These are phyloP conservation scores for Neosilurus mollespiculum DNA, from an alignment of 2,797 vertebrate species.

Conservation along the genomic window DNA sequence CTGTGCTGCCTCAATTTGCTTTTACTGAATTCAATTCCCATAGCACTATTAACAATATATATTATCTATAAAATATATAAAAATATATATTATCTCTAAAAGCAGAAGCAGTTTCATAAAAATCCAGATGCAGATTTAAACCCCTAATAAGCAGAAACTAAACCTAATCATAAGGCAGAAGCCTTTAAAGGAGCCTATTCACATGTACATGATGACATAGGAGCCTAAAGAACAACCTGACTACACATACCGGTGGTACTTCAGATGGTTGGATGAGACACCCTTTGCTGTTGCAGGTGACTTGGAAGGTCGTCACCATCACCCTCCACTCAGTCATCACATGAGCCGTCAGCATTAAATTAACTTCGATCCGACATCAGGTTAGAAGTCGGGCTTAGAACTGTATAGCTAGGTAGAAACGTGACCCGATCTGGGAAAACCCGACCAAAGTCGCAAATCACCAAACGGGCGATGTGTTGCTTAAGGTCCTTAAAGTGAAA, in stretches of 20 bases:
- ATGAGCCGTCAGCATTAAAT: background rate
- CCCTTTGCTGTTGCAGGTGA: background rate
- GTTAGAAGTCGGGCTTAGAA: background rate
- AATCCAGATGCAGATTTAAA: background rate
- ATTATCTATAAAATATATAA: too few relatives aligned
- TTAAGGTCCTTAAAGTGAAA: too few relatives aligned
- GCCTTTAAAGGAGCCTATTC: background rate
- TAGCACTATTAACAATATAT: background rate
- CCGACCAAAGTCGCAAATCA: too few relatives aligned
- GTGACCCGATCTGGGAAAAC: too few relatives aligned
- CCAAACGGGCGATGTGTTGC: too few relatives aligned
- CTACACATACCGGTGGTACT: background rate
- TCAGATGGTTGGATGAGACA: background rate
- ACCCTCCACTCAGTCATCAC: background rate
- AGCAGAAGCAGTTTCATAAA: background rate
- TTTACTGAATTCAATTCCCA: background rate
- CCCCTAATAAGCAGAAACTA: background rate
- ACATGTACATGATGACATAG: background rate
- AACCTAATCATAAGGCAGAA: background rate
- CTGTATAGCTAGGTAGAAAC: background rate
- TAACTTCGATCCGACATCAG: background rate
- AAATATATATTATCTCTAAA: background rate
- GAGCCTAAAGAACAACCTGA: background rate
- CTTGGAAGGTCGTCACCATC: background rate
- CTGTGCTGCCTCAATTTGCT: background rate